phyloP scores from a whole-genome alignment of 1,140 invertebrate genomes.

The Druon quercuslanigerum region DNA sequence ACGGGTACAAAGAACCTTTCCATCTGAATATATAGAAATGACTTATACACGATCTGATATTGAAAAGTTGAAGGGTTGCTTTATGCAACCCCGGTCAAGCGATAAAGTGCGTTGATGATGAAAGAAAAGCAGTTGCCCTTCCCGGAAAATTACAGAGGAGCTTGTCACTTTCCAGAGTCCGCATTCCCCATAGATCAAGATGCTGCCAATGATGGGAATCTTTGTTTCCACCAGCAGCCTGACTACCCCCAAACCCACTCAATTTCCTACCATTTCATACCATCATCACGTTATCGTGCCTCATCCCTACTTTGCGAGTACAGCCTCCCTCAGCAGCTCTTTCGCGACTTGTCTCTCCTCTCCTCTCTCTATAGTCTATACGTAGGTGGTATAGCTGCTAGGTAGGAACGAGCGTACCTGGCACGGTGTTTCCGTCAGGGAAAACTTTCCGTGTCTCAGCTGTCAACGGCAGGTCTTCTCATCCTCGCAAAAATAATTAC shows the following conservation, averaged over 20 bases:
- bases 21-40: neutral
- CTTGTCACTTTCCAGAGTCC: constrained; percentile 55
- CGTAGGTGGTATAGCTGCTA: neutral
- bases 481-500: constrained; percentile 73
- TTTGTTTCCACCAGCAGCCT: constrained; percentile 59
- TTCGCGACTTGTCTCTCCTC: constrained; percentile 34
- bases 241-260: constrained; percentile 26
- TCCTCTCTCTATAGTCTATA: constrained; percentile 34
- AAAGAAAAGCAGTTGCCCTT: constrained; percentile 41
- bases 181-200: constrained; percentile 57
- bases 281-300: constrained; percentile 37
- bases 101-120: neutral
- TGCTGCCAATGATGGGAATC: constrained; percentile 70
- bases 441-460: constrained; percentile 57
- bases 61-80: neutral
- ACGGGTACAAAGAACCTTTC: neutral
- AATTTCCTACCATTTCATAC: constrained; percentile 25
- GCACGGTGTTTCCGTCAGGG: constrained; percentile 53
- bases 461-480: constrained; percentile 70
- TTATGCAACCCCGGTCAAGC: neutral
- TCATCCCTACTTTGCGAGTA: constrained; percentile 25
- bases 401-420: neutral
- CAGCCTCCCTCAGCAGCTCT: constrained; percentile 25
- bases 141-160: constrained; percentile 49
- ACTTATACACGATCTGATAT: neutral